Evolutionary conservation across 2,888 invertebrate species (phyloP).

Genomic region (Nebria salina): DNA sequence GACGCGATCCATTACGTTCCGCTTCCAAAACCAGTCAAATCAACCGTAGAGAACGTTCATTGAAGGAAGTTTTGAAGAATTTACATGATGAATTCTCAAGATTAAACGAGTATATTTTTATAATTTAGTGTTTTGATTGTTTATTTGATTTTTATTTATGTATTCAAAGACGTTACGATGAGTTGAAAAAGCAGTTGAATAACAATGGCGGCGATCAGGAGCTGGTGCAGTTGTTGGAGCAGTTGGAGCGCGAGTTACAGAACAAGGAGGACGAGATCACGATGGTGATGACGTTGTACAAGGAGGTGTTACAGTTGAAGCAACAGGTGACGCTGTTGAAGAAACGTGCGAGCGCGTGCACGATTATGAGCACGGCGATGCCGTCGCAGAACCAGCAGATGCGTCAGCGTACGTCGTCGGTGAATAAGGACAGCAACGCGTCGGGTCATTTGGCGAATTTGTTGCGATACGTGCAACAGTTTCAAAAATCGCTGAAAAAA

Average conservation of each 20-base stretch:
- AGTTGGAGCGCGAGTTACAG: conserved; percentile 57
- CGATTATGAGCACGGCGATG: conserved; percentile 47
- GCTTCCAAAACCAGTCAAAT: conserved; percentile 18
- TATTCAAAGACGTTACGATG: conserved; percentile 56
- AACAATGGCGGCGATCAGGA: conserved; percentile 49
- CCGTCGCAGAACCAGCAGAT: conserved; percentile 47
- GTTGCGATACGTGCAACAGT: conserved; percentile 60
- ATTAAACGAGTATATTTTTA: conserved; percentile 55
- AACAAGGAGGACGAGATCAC: conserved; percentile 62
- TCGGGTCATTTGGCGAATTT: conserved; percentile 60
- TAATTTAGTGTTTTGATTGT: background rate
- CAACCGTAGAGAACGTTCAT: conserved; percentile 49
- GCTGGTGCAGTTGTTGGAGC: conserved; percentile 56
- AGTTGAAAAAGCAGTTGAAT: conserved; percentile 52
- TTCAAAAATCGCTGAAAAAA: conserved; percentile 52
- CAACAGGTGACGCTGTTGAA: conserved; percentile 59
- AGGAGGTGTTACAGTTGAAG: conserved; percentile 61
- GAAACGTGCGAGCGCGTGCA: conserved; percentile 54
- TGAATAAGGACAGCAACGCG: conserved; percentile 54
- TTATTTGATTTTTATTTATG: background rate
- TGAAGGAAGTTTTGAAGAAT: conserved; percentile 59
- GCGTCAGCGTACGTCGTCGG: conserved; percentile 51
- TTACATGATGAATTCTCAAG: conserved; percentile 60
- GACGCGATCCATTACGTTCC: background rate
- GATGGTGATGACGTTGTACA: conserved; percentile 61